Evolutionary conservation across 2,888 invertebrate genomes (phyloP), one percentile per base, ranked within the genome.

Genomic region (Drosophila austrosaltans): DNA sequence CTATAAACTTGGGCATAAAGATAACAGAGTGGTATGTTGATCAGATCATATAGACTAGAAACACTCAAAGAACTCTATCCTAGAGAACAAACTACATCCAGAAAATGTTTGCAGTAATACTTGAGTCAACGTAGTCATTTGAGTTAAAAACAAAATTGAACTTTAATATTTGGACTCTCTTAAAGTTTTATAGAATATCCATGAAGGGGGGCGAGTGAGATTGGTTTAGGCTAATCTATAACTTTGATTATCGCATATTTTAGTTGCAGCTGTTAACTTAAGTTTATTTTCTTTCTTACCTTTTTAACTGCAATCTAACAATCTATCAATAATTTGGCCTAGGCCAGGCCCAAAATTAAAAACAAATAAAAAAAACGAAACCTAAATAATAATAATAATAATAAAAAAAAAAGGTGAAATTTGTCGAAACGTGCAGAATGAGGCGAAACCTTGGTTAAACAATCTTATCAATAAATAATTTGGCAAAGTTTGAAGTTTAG

Each of bases 401-500:
- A 32, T 28, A 60, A 30, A 61, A 30, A 16, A 16, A 16, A 2
- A 60, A 67, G 53, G 16, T 44, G 40, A 42, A n/a, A 28, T n/a
- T 16, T 44, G 42, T 16, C 10, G 7, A n/a, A 61, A 20, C 42
- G 30, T 44, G 40, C 12, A 16, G 44, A 42, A 44, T 32, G 28
- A 60, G 30, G 25, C 61, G 3, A 57, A 72, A 7, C 53, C 36
- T 36, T 58, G 16, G 44, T 44, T 25, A 69, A 68, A 57, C 30
- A 42, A 66, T 54, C 57, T 81, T 83, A 81, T 72, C 82, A 74
- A 74, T 65, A 72, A 83, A 82, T 72, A 75, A 73, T 77, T 84
- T 88, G 89, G 68, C 87, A 71, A 81, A 72, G 66, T 81, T 81
- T 78, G 44, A 75, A 75, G 68, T 72, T 66, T 69, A 62, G 56